Evolutionary conservation across 2,888 invertebrate genomes (phyloP).

Genomic region (Geophilus truncorum): DNA sequence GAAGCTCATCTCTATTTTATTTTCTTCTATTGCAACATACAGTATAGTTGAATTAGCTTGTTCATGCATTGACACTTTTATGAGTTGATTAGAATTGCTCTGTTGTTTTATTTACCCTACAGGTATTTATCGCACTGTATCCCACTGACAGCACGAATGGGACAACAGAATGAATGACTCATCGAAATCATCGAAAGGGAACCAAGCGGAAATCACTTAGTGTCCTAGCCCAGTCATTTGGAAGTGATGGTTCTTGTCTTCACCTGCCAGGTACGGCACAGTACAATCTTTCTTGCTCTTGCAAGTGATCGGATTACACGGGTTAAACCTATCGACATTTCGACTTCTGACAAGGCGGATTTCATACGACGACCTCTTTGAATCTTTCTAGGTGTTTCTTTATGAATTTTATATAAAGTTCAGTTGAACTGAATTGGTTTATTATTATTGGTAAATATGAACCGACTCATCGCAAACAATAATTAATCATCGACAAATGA

Average conservation of each 20-base stretch:
- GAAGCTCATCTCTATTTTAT: too few relatives aligned
- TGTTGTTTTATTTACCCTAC: background rate
- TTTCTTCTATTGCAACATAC: too few relatives aligned
- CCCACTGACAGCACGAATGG: background rate
- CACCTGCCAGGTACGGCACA: background rate
- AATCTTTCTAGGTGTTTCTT: background rate
- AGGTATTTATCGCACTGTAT: background rate
- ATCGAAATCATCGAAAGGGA: background rate
- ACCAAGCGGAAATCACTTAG: background rate
- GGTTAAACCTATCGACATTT: background rate
- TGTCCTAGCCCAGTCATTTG: background rate
- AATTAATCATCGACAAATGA: too few relatives aligned
- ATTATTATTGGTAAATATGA: too few relatives aligned
- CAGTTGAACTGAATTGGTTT: too few relatives aligned
- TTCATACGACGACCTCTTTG: background rate
- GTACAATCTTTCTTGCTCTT: background rate
- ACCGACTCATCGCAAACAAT: too few relatives aligned
- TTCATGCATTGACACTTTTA: too few relatives aligned
- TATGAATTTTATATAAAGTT: background rate
- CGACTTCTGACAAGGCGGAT: background rate
- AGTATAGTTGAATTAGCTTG: too few relatives aligned
- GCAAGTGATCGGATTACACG: background rate
- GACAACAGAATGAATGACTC: background rate
- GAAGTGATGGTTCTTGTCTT: background rate
- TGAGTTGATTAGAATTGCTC: too few relatives aligned